phyloP scores from a whole-genome alignment of 2,888 invertebrate species.

The Polyommatus iphigenia region DNA sequence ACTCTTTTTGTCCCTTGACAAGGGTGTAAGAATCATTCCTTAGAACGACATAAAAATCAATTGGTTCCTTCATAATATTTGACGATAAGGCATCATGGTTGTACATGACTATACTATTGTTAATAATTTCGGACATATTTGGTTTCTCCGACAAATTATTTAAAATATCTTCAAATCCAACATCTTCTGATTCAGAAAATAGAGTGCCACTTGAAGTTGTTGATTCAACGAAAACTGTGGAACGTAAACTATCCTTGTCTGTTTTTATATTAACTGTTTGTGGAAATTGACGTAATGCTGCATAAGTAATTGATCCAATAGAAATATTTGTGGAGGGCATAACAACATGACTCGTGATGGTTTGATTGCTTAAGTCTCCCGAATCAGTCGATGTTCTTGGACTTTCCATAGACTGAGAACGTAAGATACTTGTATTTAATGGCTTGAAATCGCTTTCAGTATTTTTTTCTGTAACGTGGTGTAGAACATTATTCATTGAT shows the following conservation, averaged over 20 bases:
- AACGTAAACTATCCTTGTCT: not conserved
- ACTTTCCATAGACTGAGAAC: not conserved
- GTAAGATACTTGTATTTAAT: not conserved
- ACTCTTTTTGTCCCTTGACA: no score
- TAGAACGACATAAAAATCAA: no score
- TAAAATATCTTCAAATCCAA: not conserved
- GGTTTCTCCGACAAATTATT: not conserved
- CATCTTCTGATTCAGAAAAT: not conserved
- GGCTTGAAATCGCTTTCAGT: not conserved
- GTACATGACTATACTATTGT: not conserved
- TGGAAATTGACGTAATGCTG: not conserved
- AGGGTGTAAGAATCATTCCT: no score
- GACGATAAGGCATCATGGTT: not conserved
- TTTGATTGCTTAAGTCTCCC: not conserved
- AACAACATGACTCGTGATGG: not conserved
- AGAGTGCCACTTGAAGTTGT: not conserved
- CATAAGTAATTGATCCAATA: not conserved
- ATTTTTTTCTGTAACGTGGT: not conserved
- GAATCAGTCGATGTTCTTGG: not conserved
- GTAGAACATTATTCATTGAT: not conserved
- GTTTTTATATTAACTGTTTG: not conserved
- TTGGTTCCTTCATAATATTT: no score
- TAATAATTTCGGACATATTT: not conserved
- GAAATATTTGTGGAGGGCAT: not conserved
- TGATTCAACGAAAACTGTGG: not conserved